Evolutionary conservation across 2,888 invertebrate genomes (phyloP).

Genomic region (Acanthosepion pharaonis): DNA sequence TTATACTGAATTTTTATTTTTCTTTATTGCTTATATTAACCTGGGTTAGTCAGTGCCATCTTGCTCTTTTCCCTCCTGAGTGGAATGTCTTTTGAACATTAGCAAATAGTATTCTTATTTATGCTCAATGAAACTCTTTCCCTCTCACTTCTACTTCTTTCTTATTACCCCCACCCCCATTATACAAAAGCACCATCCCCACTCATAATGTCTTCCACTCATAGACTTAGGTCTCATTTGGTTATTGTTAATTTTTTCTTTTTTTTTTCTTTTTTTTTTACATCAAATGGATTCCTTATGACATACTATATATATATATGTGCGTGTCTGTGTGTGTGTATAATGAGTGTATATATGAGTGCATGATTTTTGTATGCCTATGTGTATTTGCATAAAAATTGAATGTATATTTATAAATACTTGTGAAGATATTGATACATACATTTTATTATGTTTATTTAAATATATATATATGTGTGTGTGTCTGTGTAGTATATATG

Average conservation of each 20-base stretch:
- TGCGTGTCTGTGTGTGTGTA: not conserved
- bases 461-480: not conserved
- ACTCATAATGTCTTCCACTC: not conserved
- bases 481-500: not conserved
- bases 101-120: not conserved
- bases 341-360: not conserved
- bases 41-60: not conserved
- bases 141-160: not conserved
- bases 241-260: not conserved
- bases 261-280: not conserved
- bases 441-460: too few relatives aligned
- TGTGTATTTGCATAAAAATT: not conserved
- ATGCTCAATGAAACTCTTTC: not conserved
- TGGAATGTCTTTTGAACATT: constrained; percentile 33
- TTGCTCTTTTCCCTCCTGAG: not conserved
- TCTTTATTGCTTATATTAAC: not conserved
- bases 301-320: not conserved
- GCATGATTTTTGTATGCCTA: not conserved
- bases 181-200: not conserved
- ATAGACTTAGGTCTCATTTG: not conserved
- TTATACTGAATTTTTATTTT: not conserved
- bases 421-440: too few relatives aligned
- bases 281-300: not conserved
- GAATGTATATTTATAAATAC: too few relatives aligned
- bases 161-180: not conserved